Evolutionary conservation across 2,113 vertebrate genomes (phyloP).

Genomic region (Corythaeola cristata): DNA sequence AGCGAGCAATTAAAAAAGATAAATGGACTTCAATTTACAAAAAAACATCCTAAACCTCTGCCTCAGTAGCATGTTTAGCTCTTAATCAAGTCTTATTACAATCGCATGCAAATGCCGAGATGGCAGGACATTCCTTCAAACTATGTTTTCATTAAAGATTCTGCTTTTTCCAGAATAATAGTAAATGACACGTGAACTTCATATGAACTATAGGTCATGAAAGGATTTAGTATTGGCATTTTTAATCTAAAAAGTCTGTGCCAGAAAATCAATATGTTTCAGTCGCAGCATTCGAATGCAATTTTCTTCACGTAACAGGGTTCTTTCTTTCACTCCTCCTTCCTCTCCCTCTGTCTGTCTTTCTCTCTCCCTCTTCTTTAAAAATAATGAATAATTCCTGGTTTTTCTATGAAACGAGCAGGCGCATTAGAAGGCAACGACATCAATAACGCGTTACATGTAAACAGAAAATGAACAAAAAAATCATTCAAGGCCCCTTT

Average conservation of each 20-base stretch:
- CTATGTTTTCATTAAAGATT: slow-evolving; percentile 88
- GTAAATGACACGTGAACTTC: slow-evolving; percentile 98
- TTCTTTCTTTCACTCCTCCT: slow-evolving; percentile 76
- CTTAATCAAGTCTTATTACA: slow-evolving; percentile 75
- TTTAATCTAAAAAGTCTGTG: slow-evolving; percentile 93
- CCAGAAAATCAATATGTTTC: slow-evolving; percentile 96
- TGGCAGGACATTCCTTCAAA: slow-evolving; percentile 79
- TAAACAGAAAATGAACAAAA: slow-evolving; percentile 90
- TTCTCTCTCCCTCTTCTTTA: slow-evolving; percentile 49
- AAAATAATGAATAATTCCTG: slow-evolving; percentile 84
- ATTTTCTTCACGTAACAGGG: slow-evolving; percentile 82
- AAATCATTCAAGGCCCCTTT: slow-evolving; percentile 87
- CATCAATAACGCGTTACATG: slow-evolving; percentile 87
- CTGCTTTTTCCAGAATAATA: slow-evolving; percentile 91
- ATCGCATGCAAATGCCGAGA: slow-evolving; percentile 77
- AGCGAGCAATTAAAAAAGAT: slow-evolving; percentile 68
- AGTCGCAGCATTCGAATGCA: slow-evolving; percentile 83
- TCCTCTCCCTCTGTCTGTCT: slow-evolving; percentile 46
- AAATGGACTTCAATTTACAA: slow-evolving; percentile 67
- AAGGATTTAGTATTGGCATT: slow-evolving; percentile 97
- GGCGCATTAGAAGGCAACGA: slow-evolving; percentile 82
- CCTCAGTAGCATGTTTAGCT: slow-evolving; percentile 45
- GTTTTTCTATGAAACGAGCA: slow-evolving; percentile 85
- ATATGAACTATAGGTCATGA: slow-evolving; percentile 90
- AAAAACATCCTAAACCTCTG: slow-evolving; percentile 33